These are phyloP conservation scores for Anser cygnoides DNA, from an alignment of 2,113 vertebrate genomes.

Conservation along the genomic window DNA sequence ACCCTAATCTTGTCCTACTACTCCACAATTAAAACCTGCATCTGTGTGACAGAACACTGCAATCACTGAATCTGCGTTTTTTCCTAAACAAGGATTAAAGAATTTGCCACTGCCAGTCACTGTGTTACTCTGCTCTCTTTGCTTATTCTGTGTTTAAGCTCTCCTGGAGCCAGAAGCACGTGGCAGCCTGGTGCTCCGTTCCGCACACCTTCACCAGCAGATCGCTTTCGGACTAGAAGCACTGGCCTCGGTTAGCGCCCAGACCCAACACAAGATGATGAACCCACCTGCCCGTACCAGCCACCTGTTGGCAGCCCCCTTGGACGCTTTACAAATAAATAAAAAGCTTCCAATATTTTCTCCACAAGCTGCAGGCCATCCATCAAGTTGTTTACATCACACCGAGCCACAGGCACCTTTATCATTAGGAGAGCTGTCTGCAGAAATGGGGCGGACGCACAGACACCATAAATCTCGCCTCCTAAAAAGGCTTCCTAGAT, in stretches of 20 bases:
- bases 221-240: background rate
- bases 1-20: background rate
- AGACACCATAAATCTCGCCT: conserved; percentile 43
- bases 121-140: background rate
- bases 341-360: conserved; percentile 59
- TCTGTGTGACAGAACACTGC: accelerated
- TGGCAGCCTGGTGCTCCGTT: conserved; percentile 27
- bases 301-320: conserved; percentile 56
- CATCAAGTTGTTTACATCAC: conserved; percentile 70
- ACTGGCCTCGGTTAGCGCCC: background rate
- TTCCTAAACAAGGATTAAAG: background rate
- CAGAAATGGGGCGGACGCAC: conserved; percentile 40
- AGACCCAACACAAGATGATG: background rate
- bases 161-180: background rate
- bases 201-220: background rate
- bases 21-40: background rate
- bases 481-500: background rate
- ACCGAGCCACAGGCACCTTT: conserved; percentile 48
- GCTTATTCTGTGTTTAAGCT: background rate
- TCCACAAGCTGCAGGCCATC: conserved; percentile 38
- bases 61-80: background rate
- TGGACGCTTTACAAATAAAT: conserved; percentile 32
- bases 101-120: background rate
- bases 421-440: conserved; percentile 60
- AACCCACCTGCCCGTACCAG: conserved; percentile 8